Conservation (phyloP, 1,140 invertebrate genomes). For the Littorina saxatilis region DNA sequence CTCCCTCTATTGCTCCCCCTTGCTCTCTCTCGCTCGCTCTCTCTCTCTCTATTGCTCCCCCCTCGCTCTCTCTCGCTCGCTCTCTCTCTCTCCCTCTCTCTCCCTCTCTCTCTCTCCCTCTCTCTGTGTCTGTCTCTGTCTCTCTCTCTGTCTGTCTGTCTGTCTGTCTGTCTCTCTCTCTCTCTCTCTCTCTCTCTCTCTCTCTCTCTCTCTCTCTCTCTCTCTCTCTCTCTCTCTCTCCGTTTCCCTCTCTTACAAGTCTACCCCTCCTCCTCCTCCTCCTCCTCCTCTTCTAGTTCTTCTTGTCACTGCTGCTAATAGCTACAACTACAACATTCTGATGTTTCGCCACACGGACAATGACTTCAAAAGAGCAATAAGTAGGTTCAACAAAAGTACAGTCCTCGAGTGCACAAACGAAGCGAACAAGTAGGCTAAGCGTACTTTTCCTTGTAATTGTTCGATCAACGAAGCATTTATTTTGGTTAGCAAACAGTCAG, state of each 20-base stretch:
- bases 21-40: background rate
- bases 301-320: background rate
- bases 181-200: background rate
- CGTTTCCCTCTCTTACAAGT: background rate
- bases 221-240: background rate
- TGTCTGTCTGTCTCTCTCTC: background rate
- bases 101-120: background rate
- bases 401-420: too few species aligned
- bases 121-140: background rate
- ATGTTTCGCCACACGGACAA: too few species aligned
- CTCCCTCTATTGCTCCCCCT: background rate
- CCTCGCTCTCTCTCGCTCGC: background rate
- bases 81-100: background rate
- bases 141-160: background rate
- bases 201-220: background rate
- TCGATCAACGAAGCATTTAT: too few species aligned
- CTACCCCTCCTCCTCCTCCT: background rate
- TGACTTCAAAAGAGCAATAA: too few species aligned
- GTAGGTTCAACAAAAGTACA: too few species aligned
- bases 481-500: too few species aligned
- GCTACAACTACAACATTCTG: too few species aligned
- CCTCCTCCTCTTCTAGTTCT: conserved; percentile 9
- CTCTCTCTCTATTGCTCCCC: background rate
- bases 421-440: too few species aligned
- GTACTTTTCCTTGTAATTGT: too few species aligned